Conservation (phyloP, 2,113 vertebrate genomes). For the Ammodytes dubius region DNA sequence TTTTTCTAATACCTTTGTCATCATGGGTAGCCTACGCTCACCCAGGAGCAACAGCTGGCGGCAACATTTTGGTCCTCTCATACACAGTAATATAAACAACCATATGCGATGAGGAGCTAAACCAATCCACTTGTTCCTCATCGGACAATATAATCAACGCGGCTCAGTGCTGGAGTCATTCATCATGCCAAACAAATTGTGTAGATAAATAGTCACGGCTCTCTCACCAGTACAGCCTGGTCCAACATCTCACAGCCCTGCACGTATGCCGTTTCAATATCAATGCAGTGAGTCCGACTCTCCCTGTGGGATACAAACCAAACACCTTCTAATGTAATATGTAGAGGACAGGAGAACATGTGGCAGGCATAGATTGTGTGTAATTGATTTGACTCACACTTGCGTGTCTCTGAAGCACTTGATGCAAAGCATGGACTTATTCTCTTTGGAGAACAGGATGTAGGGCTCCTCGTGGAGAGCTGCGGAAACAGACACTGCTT, state of each 20-base stretch:
- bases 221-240: slow-evolving; percentile 91
- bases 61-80: neutral
- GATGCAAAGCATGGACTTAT: slow-evolving; percentile 96
- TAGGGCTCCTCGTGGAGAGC: slow-evolving; percentile 94
- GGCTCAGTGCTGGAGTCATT: slow-evolving; percentile 39
- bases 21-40: too few relatives aligned
- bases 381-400: slow-evolving; percentile 84
- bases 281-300: slow-evolving; percentile 93
- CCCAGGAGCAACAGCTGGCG: too few relatives aligned
- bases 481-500: slow-evolving; percentile 63
- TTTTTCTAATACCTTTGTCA: too few relatives aligned
- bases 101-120: neutral
- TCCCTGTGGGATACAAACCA: slow-evolving; percentile 82
- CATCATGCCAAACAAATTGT: slow-evolving; percentile 1
- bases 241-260: slow-evolving; percentile 95
- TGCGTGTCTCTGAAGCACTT: slow-evolving; percentile 98
- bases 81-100: neutral
- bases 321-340: neutral
- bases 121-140: slow-evolving; percentile 5
- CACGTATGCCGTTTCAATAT: slow-evolving; percentile 94
- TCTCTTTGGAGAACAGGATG: slow-evolving; percentile 96
- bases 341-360: neutral
- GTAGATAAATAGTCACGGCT: neutral
- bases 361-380: neutral
- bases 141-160: slow-evolving; percentile 11